Evolutionary conservation across 2,888 invertebrate genomes (phyloP).

Genomic region (Eurytoma adleriae): DNA sequence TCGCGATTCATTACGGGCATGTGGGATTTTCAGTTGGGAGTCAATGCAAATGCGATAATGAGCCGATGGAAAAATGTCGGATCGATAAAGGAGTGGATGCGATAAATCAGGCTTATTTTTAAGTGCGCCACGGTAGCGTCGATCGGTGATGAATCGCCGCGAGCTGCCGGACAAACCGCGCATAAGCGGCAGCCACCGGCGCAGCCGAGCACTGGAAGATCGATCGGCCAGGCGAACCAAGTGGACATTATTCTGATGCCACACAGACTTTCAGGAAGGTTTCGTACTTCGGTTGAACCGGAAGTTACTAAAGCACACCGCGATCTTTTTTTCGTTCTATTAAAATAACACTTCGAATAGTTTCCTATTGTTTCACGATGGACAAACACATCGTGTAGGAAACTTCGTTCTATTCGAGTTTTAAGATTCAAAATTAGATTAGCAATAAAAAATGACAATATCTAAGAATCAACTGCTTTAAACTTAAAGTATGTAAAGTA

Average conservation of each 20-base stretch:
- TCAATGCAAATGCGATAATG: too few species aligned
- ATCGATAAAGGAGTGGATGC: background rate
- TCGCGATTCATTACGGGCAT: too few species aligned
- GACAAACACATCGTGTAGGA: background rate
- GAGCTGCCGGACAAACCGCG: background rate
- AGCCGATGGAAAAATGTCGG: background rate
- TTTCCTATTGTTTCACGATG: too few species aligned
- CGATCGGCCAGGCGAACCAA: slow-evolving; percentile 32
- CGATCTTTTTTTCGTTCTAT: slow-evolving; percentile 5
- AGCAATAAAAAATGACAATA: background rate
- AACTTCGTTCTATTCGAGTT: background rate
- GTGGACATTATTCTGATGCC: slow-evolving; percentile 53
- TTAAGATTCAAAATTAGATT: background rate
- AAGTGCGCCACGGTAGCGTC: background rate
- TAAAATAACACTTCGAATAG: background rate
- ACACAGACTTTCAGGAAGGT: slow-evolving; percentile 45
- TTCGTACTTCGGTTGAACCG: slow-evolving; percentile 16
- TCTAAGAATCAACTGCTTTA: too few species aligned
- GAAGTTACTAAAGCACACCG: slow-evolving; percentile 15
- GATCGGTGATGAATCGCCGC: slow-evolving; percentile 6
- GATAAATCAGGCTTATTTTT: slow-evolving; percentile 25
- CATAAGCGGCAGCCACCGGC: background rate
- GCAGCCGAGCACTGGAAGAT: slow-evolving; percentile 30
- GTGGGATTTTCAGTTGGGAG: too few species aligned
- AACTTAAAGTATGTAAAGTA: background rate